A percentile compares a stretch with the other conserved stretches of the same genome.
phyloP scores from a whole-genome alignment of 2,113 vertebrate genomes.

The Colossoma macropomum region DNA sequence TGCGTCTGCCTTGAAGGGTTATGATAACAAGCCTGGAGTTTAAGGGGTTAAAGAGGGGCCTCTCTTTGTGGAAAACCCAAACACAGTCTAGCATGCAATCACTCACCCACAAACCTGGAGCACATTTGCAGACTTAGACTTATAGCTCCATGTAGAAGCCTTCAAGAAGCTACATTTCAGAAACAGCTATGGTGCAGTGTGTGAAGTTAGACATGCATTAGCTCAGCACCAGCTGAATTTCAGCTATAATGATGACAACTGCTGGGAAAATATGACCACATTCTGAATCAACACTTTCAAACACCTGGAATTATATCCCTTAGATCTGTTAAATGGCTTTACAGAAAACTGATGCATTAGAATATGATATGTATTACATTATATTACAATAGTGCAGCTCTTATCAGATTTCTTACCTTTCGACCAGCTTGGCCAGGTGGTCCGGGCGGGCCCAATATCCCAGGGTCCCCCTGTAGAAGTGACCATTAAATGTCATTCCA shows the following conservation, averaged over 20 bases:
- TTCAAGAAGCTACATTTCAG: neutral
- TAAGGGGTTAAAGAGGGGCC: neutral
- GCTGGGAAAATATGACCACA: constrained; percentile 27
- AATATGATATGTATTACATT: neutral
- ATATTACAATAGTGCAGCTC: neutral
- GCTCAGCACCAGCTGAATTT: constrained; percentile 5
- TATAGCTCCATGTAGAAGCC: constrained; percentile 8
- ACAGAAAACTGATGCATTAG: neutral
- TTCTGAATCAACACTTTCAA: constrained; percentile 26
- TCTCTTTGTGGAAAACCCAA: constrained; percentile 31
- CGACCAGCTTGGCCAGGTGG: constrained; percentile 84
- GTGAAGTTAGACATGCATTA: constrained; percentile 3
- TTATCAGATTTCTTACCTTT: constrained; percentile 79
- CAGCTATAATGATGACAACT: constrained; percentile 7
- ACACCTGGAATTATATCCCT: constrained; percentile 8
- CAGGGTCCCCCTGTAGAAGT: constrained; percentile 82
- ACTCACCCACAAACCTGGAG: constrained; percentile 40
- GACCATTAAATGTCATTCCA: constrained; percentile 10
- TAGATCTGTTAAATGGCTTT: neutral
- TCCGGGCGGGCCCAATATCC: constrained; percentile 82
- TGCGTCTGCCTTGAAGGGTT: too few species aligned
- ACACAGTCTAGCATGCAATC: constrained; percentile 22
- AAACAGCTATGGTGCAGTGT: constrained; percentile 7
- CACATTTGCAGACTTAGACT: constrained; percentile 35
- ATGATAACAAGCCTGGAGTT: neutral